phyloP scores from a whole-genome alignment of 2,888 invertebrate genomes.

The Tigriopus californicus region DNA sequence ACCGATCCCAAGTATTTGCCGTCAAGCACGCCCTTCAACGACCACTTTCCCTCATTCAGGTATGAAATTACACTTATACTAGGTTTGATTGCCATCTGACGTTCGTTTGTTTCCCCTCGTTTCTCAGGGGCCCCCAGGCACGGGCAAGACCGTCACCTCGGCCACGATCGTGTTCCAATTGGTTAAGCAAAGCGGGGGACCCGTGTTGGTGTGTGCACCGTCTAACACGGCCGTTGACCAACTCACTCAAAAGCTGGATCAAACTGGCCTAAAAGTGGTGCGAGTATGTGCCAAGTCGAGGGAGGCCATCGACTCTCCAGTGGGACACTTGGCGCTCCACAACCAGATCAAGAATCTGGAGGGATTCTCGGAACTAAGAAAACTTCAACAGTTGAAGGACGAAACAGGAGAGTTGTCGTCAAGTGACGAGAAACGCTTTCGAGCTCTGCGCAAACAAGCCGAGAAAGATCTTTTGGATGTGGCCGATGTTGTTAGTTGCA shows the following conservation, averaged over 20 bases:
- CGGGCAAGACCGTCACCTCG: slow-evolving; percentile 97
- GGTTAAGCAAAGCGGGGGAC: slow-evolving; percentile 69
- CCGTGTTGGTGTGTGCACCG: slow-evolving; percentile 90
- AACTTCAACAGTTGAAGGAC: slow-evolving; percentile 87
- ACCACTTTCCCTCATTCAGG: slow-evolving; percentile 81
- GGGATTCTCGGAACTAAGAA: slow-evolving; percentile 72
- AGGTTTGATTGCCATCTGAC: no score
- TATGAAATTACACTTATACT: no score
- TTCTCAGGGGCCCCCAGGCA: slow-evolving; percentile 65
- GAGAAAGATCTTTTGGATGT: slow-evolving; percentile 69
- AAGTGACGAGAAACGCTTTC: slow-evolving; percentile 82
- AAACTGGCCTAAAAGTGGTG: slow-evolving; percentile 78
- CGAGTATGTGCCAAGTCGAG: slow-evolving; percentile 91
- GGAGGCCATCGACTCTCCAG: slow-evolving; percentile 93
- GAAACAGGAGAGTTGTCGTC: slow-evolving; percentile 94
- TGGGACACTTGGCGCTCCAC: slow-evolving; percentile 86
- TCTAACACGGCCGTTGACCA: slow-evolving; percentile 99
- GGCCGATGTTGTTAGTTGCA: slow-evolving; percentile 97
- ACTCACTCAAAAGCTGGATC: slow-evolving; percentile 93
- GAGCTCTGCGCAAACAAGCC: slow-evolving; percentile 69
- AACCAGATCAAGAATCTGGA: slow-evolving; percentile 92
- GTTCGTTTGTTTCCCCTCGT: no score
- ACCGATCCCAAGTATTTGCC: slow-evolving; percentile 57
- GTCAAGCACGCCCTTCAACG: slow-evolving; percentile 44
- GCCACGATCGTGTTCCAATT: slow-evolving; percentile 97